Base-by-base conservation (phyloP, 1,140 invertebrate species). In the Zelostemma sp. region DNA sequence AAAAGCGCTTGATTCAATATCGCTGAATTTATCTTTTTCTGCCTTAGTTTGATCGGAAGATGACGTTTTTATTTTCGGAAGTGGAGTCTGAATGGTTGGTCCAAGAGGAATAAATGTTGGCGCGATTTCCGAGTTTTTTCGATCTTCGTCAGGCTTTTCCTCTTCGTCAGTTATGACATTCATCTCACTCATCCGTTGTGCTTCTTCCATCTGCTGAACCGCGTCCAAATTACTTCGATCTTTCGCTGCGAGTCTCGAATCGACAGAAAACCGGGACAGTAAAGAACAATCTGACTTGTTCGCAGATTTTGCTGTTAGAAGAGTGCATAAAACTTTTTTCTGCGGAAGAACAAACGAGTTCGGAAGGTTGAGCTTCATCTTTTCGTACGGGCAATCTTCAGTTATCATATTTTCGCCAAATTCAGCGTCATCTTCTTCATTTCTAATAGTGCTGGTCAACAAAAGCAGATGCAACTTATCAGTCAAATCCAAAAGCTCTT, bases 181-280 rank as follows among this genome's bases (percentile, higher is more conserved):
- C 18, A 18, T 54, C 63, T 51, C 63, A 48, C 74, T 58, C 3
- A 41, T 18, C 1, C 11, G 1, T 9, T 46, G 43, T n/a, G 16
- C 9, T 19, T 11, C 8, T 35, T 47, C 21, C 6, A 35, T 0
- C 0, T 0, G 1, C 6, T 1, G 17, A 1, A 15, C 9, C 1
- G 48, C 6, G 14, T 58, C 12, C 0, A 82, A 45, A 15, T 73
- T 68, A 17, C 18, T 31, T 59, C 62, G 55, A 59, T 78, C 54
- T 68, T 84, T 80, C 0, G 79, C 58, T 16, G 80, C 73, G 3
- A 85, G 48, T 49, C 64, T 80, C 0, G 82, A 85, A 31, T 86
- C 79, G 1, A 84, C 73, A 0, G 84, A 84, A 62, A 85, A 86
- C 64, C 83, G 72, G 2, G 84, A 85, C 9, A 85, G 51, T 6